A percentile compares a stretch with the other conserved stretches of the same genome.
phyloP scores from a whole-genome alignment of 2,797 vertebrate species.

The Hemitrygon akajei region DNA sequence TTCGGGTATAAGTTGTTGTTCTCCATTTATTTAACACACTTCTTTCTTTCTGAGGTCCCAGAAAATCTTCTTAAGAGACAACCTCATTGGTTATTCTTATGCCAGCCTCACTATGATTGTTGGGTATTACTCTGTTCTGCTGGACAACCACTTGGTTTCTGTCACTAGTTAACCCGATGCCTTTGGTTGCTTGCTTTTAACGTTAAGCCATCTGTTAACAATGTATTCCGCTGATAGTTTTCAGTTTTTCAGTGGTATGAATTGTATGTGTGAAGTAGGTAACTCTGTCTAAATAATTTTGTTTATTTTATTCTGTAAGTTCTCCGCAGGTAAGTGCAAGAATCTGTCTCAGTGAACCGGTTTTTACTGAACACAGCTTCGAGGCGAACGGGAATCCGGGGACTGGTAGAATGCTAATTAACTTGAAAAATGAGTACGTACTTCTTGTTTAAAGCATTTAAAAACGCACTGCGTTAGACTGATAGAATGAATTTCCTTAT shows the following conservation, averaged over 20 bases:
- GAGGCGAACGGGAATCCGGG: not conserved
- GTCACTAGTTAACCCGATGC: not conserved
- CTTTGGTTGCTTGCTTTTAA: not conserved
- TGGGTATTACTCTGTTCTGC: no score
- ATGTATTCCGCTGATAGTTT: not conserved
- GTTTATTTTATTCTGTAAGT: not conserved
- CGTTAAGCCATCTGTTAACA: not conserved
- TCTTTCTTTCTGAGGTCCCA: not conserved
- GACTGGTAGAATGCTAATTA: not conserved
- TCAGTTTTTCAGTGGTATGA: not conserved
- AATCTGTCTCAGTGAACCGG: not conserved
- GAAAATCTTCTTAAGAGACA: not conserved
- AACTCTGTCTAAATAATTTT: not conserved
- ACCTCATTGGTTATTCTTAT: not conserved
- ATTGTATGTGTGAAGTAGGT: not conserved
- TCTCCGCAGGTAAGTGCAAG: not conserved
- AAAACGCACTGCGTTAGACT: not conserved
- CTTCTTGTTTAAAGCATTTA: not conserved
- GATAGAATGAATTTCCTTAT: not conserved
- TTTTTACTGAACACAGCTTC: not conserved
- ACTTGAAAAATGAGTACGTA: not conserved
- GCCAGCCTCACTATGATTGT: no score
- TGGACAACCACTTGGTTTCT: no score
- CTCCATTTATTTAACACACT: not conserved
- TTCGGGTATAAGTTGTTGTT: not conserved